A percentile compares a stretch with the other conserved stretches of the same genome.
phyloP scores from a whole-genome alignment of 2,797 vertebrate species.

The Scolopax rusticola region DNA sequence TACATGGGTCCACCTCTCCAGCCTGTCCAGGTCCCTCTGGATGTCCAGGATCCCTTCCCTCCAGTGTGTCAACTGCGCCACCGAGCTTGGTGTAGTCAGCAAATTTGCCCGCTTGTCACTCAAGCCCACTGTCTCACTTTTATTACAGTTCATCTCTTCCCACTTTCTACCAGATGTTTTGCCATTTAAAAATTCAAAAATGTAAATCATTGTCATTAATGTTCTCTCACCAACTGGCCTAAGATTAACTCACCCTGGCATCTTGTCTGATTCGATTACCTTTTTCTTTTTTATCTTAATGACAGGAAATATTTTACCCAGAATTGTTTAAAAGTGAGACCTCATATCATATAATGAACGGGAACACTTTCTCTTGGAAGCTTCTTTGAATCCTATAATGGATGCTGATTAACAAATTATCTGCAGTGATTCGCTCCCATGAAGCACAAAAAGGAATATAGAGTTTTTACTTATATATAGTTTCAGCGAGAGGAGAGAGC shows the following conservation, averaged over 20 bases:
- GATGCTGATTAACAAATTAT: background rate
- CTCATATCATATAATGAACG: accelerated
- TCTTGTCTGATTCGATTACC: background rate
- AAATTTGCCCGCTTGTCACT: no score
- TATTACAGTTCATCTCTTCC: background rate
- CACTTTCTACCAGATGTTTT: background rate
- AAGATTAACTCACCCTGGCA: background rate
- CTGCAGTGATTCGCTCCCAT: background rate
- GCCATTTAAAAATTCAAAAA: background rate
- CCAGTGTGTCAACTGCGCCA: no score
- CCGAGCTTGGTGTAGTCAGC: no score
- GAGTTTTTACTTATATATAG: background rate
- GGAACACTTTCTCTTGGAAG: background rate
- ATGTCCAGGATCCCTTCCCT: no score
- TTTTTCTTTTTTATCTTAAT: background rate
- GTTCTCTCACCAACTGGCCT: background rate
- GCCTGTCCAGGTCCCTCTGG: no score
- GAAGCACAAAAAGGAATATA: background rate
- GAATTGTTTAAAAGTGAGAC: background rate
- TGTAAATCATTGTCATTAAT: background rate
- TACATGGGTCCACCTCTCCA: no score
- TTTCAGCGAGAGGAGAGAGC: background rate
- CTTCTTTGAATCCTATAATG: background rate
- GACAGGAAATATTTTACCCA: background rate
- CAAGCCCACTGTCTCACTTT: no score